phyloP scores from a whole-genome alignment of 2,888 invertebrate species.

The Agrotis segetum region DNA sequence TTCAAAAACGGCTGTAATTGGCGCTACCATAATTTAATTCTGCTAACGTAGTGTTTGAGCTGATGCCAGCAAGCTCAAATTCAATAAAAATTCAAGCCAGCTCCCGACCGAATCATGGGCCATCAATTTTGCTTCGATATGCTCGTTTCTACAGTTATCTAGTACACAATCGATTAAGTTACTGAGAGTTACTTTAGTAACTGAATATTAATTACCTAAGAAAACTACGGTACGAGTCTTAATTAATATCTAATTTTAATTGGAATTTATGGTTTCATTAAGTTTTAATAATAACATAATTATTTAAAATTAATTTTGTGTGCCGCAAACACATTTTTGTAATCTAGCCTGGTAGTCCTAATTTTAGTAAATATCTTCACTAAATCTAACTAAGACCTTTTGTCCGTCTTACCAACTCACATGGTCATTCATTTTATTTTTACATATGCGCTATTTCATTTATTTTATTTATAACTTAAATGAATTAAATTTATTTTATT shows the following conservation, averaged over 20 bases:
- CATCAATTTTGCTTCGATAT: slow-evolving; percentile 75
- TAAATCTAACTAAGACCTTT: too few relatives aligned
- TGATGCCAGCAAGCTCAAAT: slow-evolving; percentile 84
- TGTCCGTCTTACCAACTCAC: too few relatives aligned
- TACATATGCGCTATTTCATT: too few relatives aligned
- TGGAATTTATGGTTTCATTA: not conserved
- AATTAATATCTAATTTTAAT: not conserved
- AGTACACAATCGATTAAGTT: slow-evolving; percentile 32
- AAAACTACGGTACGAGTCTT: not conserved
- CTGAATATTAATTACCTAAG: not conserved
- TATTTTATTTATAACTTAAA: not conserved
- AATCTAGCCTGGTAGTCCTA: too few relatives aligned
- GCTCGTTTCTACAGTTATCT: slow-evolving; percentile 54
- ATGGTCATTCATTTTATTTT: too few relatives aligned
- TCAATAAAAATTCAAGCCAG: slow-evolving; percentile 84
- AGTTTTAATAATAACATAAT: not conserved
- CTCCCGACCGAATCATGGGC: slow-evolving; percentile 69
- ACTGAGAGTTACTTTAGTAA: slow-evolving; percentile 13
- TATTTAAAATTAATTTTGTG: not conserved
- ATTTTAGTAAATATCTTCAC: too few relatives aligned
- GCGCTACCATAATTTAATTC: slow-evolving; percentile 88
- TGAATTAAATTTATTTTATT: not conserved
- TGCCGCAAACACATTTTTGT: too few relatives aligned
- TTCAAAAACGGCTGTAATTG: slow-evolving; percentile 88
- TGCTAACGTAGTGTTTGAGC: slow-evolving; percentile 88